A percentile compares a stretch with the other conserved stretches of the same genome.
Conservation (phyloP, 53 echinoderm and acorn worm genomes). For the Patiria pectinifera region DNA sequence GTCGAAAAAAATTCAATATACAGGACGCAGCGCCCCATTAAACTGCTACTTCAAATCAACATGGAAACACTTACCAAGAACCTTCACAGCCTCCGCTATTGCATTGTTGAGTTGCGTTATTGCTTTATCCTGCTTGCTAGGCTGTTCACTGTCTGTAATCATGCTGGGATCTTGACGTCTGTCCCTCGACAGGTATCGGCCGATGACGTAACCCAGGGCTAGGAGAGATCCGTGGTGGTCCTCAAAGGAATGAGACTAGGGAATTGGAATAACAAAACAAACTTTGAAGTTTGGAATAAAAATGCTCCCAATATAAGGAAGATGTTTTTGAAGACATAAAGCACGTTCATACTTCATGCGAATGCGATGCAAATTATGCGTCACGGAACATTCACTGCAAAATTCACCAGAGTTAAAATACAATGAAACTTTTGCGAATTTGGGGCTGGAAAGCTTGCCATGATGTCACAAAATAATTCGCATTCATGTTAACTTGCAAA, state of each 20-base stretch:
- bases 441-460: too few relatives aligned
- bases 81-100: constrained; percentile 75
- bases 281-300: neutral
- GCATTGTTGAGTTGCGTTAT: constrained; percentile 68
- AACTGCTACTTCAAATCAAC: too few relatives aligned
- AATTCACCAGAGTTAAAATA: too few relatives aligned
- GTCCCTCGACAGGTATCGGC: constrained; percentile 70
- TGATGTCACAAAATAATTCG: too few relatives aligned
- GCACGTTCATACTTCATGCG: too few relatives aligned
- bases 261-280: neutral
- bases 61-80: constrained; percentile 62
- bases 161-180: constrained; percentile 49
- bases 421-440: too few relatives aligned
- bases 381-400: too few relatives aligned
- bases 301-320: neutral
- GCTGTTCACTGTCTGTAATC: constrained; percentile 73
- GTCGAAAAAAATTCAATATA: too few relatives aligned
- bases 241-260: constrained; percentile 70
- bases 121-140: constrained; percentile 51
- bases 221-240: constrained; percentile 87
- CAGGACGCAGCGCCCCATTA: too few relatives aligned
- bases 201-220: constrained; percentile 87
- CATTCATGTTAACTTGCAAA: too few relatives aligned
- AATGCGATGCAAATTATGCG: too few relatives aligned
- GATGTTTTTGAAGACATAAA: too few relatives aligned